Evolutionary conservation across 2,797 vertebrate genomes (phyloP).

Genomic region (Odontamblyopus rebecca): DNA sequence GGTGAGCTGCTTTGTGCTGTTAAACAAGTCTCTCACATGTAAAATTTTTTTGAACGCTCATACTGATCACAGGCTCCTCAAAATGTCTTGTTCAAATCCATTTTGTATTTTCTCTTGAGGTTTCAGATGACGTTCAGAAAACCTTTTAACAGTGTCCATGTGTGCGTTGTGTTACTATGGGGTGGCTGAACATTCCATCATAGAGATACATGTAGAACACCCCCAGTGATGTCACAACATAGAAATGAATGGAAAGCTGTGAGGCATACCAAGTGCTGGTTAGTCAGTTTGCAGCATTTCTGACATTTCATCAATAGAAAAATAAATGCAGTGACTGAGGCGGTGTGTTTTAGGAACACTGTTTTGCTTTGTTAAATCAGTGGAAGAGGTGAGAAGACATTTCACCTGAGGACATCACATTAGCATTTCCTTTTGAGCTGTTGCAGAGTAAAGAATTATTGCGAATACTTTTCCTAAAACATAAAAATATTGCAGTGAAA

Average conservation of each 20-base stretch:
- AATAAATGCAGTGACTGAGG: slow-evolving; percentile 1
- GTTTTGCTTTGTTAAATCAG: slow-evolving; percentile 11
- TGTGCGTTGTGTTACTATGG: too few relatives aligned
- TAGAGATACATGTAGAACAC: too few relatives aligned
- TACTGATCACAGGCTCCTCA: too few relatives aligned
- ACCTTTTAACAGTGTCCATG: too few relatives aligned
- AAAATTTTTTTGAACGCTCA: too few relatives aligned
- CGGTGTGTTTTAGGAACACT: not conserved
- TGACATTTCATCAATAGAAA: slow-evolving; percentile 10
- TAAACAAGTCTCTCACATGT: too few relatives aligned
- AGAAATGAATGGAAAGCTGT: not conserved
- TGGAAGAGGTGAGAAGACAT: not conserved
- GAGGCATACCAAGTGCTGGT: not conserved
- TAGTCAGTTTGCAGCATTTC: not conserved
- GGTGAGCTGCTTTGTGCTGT: too few relatives aligned
- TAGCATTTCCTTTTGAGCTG: not conserved
- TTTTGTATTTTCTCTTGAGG: too few relatives aligned
- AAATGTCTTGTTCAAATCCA: too few relatives aligned
- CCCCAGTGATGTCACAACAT: too few relatives aligned
- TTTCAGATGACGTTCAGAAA: too few relatives aligned
- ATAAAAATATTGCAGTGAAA: not conserved
- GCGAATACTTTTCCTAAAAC: not conserved
- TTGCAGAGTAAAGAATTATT: not conserved
- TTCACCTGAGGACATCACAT: not conserved
- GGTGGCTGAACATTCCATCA: too few relatives aligned